Conservation (phyloP, 2,113 vertebrate genomes). For the Vimba vimba region DNA sequence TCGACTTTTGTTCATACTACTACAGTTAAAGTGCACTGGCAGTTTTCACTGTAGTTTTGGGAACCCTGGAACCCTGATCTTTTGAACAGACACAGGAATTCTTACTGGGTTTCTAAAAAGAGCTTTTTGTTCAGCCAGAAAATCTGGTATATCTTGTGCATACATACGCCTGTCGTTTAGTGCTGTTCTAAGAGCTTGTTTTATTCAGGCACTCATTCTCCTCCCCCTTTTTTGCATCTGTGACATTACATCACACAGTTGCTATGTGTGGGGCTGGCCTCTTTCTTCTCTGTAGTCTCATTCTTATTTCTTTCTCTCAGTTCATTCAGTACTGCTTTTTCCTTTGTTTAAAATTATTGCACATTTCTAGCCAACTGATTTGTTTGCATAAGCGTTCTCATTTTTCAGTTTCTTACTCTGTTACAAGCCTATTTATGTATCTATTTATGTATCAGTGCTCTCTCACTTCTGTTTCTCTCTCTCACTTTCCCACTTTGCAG, state of each 20-base stretch:
- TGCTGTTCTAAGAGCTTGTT: not conserved
- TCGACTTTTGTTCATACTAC: not conserved
- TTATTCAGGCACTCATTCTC: conserved; percentile 23
- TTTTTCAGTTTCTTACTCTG: not conserved
- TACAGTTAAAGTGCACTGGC: not conserved
- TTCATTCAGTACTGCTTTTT: not conserved
- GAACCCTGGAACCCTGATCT: not conserved
- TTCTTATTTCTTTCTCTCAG: not conserved
- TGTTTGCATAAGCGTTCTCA: not conserved
- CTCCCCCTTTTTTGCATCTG: not conserved
- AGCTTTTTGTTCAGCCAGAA: conserved; percentile 37
- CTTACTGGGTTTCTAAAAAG: not conserved
- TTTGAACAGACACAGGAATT: not conserved
- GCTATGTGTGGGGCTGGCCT: conserved; percentile 16
- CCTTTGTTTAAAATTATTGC: not conserved
- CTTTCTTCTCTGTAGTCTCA: not conserved
- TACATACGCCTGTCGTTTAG: not conserved
- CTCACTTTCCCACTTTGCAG: conserved; percentile 64
- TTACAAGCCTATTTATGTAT: not conserved
- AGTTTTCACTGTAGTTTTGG: not conserved
- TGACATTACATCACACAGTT: conserved; percentile 30
- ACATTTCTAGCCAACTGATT: not conserved
- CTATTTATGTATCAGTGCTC: not conserved
- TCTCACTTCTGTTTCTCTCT: conserved; percentile 11
- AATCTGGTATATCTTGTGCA: conserved; percentile 28